phyloP scores from a whole-genome alignment of 2,113 vertebrate species.

The Oryzias celebensis region DNA sequence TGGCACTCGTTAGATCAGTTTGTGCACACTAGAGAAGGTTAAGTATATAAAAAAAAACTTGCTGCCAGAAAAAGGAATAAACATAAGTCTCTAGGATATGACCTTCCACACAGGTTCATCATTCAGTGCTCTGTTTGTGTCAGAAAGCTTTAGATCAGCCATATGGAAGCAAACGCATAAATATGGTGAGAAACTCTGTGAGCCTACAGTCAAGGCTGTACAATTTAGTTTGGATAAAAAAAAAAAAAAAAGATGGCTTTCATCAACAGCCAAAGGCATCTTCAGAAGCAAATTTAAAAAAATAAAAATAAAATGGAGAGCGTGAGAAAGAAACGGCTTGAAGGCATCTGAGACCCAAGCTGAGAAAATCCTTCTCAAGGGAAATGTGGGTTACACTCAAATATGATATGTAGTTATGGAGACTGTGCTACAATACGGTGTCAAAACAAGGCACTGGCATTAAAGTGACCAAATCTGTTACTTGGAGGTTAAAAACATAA shows the following conservation, averaged over 20 bases:
- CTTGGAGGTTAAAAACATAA: background rate
- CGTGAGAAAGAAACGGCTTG: conserved; percentile 30
- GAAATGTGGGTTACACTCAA: conserved; percentile 24
- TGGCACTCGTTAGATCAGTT: conserved; percentile 26
- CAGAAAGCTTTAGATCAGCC: conserved; percentile 39
- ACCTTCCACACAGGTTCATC: conserved; percentile 24
- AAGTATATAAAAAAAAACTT: conserved; percentile 14
- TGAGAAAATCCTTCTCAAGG: conserved; percentile 25
- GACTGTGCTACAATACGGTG: conserved; percentile 13
- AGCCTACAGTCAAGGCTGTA: conserved; percentile 43
- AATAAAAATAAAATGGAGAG: conserved; percentile 22
- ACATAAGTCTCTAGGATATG: conserved; percentile 5
- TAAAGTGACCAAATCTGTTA: background rate
- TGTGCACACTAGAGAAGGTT: conserved; percentile 6
- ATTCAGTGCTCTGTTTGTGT: conserved; percentile 40
- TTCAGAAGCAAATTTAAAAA: conserved; percentile 47
- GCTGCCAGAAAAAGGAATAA: conserved; percentile 22
- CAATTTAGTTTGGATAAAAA: conserved; percentile 44
- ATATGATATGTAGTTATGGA: conserved; percentile 6
- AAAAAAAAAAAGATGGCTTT: conserved; percentile 29
- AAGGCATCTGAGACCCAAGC: conserved; percentile 37
- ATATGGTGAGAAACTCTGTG: conserved; percentile 28
- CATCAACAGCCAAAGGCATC: conserved; percentile 65
- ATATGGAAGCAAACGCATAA: conserved; percentile 33
- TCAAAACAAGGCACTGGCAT: conserved; percentile 3